phyloP scores from a whole-genome alignment of 1,140 invertebrate genomes.

The Rhagoletis pomonella region DNA sequence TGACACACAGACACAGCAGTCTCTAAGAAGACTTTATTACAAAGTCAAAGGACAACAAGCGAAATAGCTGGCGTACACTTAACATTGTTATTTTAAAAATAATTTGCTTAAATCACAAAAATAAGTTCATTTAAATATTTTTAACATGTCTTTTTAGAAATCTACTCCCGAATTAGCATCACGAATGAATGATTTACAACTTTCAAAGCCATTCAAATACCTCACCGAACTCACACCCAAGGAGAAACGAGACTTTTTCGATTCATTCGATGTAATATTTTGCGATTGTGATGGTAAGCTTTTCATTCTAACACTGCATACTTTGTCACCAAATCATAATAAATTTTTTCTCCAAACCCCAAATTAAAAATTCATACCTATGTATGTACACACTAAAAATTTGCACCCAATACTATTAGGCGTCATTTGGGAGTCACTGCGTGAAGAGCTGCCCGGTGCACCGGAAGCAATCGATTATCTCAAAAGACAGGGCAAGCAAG shows the following conservation, averaged over 20 bases:
- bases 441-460: slow-evolving; percentile 74
- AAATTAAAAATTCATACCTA: not conserved
- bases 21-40: no score
- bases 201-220: slow-evolving; percentile 49
- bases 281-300: slow-evolving; percentile 75
- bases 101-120: no score
- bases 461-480: slow-evolving; percentile 76
- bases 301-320: not conserved
- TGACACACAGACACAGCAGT: no score
- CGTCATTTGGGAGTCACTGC: slow-evolving; percentile 77
- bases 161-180: not conserved
- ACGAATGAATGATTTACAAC: not conserved
- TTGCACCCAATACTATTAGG: slow-evolving; percentile 70
- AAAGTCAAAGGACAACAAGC: no score
- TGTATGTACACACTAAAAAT: not conserved
- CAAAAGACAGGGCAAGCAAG: slow-evolving; percentile 78
- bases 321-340: no score
- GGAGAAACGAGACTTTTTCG: slow-evolving; percentile 69
- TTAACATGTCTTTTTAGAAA: not conserved
- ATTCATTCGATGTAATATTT: slow-evolving; percentile 74
- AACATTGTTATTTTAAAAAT: no score
- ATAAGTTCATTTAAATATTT: no score
- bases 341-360: no score
- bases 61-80: no score
- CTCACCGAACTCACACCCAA: slow-evolving; percentile 61